Evolutionary conservation across 1,140 invertebrate species (phyloP).

Genomic region (Rhyacophila brunnea): DNA sequence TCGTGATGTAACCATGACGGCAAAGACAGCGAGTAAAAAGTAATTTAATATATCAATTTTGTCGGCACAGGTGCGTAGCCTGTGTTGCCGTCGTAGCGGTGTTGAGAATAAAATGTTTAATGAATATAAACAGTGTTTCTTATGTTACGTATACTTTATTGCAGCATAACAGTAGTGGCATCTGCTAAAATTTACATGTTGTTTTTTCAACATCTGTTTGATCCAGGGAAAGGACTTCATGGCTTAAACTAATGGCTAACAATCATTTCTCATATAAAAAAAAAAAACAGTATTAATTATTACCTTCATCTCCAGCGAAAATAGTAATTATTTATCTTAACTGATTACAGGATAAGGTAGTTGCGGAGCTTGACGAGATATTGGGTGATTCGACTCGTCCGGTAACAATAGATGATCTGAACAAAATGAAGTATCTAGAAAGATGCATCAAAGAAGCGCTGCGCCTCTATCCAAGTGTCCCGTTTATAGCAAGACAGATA

Average conservation of each 20-base stretch:
- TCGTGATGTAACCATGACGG: too few relatives aligned
- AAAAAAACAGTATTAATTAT: neutral
- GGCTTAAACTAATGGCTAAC: neutral
- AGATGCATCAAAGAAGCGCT: constrained; percentile 64
- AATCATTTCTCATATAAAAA: neutral
- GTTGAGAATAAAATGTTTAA: too few relatives aligned
- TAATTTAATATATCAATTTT: too few relatives aligned
- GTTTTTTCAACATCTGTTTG: neutral
- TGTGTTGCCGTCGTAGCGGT: too few relatives aligned
- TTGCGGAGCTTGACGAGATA: constrained; percentile 63
- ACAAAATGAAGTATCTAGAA: constrained; percentile 61
- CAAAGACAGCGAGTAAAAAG: too few relatives aligned
- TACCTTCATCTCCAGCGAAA: neutral
- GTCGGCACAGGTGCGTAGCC: too few relatives aligned
- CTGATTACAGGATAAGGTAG: constrained; percentile 46
- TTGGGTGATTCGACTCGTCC: constrained; percentile 53
- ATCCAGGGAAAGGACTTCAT: neutral
- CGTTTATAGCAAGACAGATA: constrained; percentile 52
- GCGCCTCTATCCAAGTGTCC: constrained; percentile 64
- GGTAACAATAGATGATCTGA: constrained; percentile 56
- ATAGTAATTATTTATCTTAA: neutral
- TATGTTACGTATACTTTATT: too few relatives aligned
- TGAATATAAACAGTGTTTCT: too few relatives aligned
- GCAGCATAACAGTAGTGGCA: neutral
- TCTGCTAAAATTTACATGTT: neutral